A percentile compares a stretch with the other conserved stretches of the same genome.
These are phyloP conservation scores for Serranus cabrilla DNA, from an alignment of 2,797 vertebrate genomes.

Conservation along the genomic window DNA sequence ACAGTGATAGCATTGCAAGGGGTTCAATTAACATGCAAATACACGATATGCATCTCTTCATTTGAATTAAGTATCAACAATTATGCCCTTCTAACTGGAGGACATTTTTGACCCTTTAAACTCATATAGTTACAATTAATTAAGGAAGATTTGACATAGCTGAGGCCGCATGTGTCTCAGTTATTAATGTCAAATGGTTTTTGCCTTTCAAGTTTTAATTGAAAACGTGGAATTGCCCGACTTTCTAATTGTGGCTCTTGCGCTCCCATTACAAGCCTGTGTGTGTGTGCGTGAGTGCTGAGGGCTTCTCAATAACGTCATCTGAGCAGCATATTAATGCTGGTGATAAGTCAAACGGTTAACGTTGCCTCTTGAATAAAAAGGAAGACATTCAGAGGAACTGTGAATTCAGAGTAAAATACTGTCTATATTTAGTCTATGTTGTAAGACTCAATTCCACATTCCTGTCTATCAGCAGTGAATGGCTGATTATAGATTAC, in stretches of 20 bases:
- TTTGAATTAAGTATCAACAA: conserved; percentile 59
- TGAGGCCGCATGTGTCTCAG: conserved; percentile 37
- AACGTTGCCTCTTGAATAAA: conserved; percentile 33
- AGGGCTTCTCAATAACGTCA: conserved; percentile 43
- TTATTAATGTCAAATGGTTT: conserved; percentile 69
- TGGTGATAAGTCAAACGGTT: conserved; percentile 33
- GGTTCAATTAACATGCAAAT: conserved; percentile 54
- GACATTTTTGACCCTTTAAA: conserved; percentile 63
- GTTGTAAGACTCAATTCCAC: neutral
- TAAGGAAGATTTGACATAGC: conserved; percentile 59
- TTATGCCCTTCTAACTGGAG: conserved; percentile 48
- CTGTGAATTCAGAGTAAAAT: conserved; percentile 26
- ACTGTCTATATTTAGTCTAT: neutral
- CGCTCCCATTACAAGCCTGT: conserved; percentile 30
- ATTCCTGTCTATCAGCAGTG: neutral
- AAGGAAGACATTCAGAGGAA: neutral
- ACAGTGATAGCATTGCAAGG: neutral
- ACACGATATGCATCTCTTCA: conserved; percentile 34
- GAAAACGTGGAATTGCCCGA: conserved; percentile 66
- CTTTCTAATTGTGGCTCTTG: conserved; percentile 60
- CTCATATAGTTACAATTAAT: conserved; percentile 66
- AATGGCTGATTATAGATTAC: conserved; percentile 3
- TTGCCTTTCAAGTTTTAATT: conserved; percentile 77
- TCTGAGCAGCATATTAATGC: conserved; percentile 52
- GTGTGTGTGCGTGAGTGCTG: conserved; percentile 25